Conservation (phyloP, 2,888 invertebrate species). For the Gisinianus flammeolus region DNA sequence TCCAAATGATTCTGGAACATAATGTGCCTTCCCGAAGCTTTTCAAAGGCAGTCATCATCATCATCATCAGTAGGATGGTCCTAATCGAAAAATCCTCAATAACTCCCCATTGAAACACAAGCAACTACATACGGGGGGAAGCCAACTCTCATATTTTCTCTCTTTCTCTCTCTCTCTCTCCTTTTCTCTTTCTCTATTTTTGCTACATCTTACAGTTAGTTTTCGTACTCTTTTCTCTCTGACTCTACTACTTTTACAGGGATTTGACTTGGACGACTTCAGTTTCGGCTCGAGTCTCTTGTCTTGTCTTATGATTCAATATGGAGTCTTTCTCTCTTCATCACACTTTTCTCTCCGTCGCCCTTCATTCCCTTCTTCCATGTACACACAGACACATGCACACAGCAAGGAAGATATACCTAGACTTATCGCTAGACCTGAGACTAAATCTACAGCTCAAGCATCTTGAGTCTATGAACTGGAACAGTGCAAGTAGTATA, state of each 20-base stretch:
- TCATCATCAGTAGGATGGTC: conserved; percentile 7
- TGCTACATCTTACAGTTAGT: neutral
- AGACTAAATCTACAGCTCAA: neutral
- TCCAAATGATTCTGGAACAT: conserved; percentile 9
- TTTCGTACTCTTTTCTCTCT: neutral
- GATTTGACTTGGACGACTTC: neutral
- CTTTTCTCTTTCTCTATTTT: neutral
- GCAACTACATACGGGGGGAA: neutral
- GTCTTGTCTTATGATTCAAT: neutral
- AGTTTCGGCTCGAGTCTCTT: neutral
- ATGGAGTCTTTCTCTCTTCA: neutral
- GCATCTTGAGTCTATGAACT: no score
- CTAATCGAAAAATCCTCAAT: conserved; percentile 16
- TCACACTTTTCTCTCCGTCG: conserved; percentile 1
- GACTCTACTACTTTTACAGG: neutral
- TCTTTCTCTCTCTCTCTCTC: neutral
- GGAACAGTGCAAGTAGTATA: no score
- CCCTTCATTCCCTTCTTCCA: neutral
- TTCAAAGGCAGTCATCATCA: conserved; percentile 1
- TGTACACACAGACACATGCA: no score
- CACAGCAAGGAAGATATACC: no score
- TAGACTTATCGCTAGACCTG: neutral
- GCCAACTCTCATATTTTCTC: neutral
- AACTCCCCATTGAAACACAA: conserved; percentile 7
- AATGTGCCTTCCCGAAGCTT: neutral